Evolutionary conservation across 2,888 invertebrate species (phyloP), one percentile per base, ranked within the genome.

Genomic region (Epirrhoe alternata): DNA sequence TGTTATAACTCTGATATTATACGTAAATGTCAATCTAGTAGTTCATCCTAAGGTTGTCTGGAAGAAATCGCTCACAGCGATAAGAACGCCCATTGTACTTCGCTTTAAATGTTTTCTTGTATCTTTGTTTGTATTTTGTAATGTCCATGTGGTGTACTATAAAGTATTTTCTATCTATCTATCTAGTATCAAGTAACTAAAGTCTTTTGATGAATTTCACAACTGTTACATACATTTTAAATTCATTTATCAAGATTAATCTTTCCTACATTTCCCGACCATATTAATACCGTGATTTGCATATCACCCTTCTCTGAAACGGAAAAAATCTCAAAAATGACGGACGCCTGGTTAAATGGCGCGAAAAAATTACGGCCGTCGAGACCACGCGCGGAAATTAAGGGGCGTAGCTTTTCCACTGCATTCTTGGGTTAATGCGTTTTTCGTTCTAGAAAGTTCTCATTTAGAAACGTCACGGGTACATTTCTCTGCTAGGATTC

Each of bases 271-370:
- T 50, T 24, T 55, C n/a, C 33, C 51, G 14, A 24, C 30, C 33
- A 54, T 35, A 50, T 61, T 49, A 89, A 88, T 86, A 83, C 58
- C 82, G 80, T 86, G 86, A 90, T 90, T 91, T 90, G 86, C 90
- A 90, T 90, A 85, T 82, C 63, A 80, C 71, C 73, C 75, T 74
- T 74, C 75, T 77, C 81, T 35, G 64, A 42, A 62, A 70, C 64
- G 69, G 82, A 81, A 84, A 88, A 89, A 87, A 85, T 86, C 86
- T 86, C 83, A 74, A 79, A 87, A 86, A 89, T 90, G 90, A 90
- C 84, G 87, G 85, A 88, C 88, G 82, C 80, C 82, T 73, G 85
- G 82, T 88, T 89, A 90, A 92, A 92, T 92, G 92, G 90, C 77
- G 85, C 88, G 92, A 83, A 87, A 89, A 88, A 88, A 88, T 88